Conservation (phyloP, 2,888 invertebrate species). For the Vanessa cardui region DNA sequence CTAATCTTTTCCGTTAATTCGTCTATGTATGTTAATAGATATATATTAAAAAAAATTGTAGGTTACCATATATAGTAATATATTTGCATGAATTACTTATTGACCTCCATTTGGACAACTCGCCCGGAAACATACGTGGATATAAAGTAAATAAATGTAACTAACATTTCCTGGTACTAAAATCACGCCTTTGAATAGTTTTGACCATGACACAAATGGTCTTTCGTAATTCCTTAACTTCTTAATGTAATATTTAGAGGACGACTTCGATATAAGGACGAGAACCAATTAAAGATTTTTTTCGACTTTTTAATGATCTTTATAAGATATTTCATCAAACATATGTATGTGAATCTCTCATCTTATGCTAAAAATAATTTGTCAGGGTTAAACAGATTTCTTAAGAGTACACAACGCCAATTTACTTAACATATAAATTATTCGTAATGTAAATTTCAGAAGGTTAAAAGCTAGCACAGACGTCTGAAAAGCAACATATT, state of each 20-base stretch:
- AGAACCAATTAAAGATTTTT: too few species aligned
- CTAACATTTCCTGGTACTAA: conserved; percentile 26
- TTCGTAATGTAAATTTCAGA: not conserved
- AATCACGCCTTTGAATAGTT: conserved; percentile 15
- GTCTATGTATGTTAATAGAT: not conserved
- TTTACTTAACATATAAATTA: not conserved
- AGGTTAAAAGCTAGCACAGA: not conserved
- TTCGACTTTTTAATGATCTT: too few species aligned
- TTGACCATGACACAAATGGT: conserved; percentile 23
- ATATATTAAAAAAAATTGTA: conserved; percentile 3
- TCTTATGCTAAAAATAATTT: not conserved
- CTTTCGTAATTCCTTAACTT: not conserved
- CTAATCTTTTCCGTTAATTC: not conserved
- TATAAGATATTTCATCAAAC: not conserved
- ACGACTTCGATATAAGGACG: not conserved
- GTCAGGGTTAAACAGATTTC: not conserved
- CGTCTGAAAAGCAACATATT: too few species aligned
- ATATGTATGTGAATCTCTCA: not conserved
- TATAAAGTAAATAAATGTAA: conserved; percentile 26
- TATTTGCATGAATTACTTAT: conserved; percentile 12
- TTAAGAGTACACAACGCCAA: not conserved
- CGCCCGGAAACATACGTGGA: conserved; percentile 26
- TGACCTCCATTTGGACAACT: conserved; percentile 19
- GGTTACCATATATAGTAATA: not conserved
- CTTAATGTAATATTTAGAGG: not conserved